Percentiles rank a stretch among this genome's conserved stretches.
Conservation (phyloP, 30 jellyfish, hydroid and myxozoan species). For the Aurelia sp. region DNA sequence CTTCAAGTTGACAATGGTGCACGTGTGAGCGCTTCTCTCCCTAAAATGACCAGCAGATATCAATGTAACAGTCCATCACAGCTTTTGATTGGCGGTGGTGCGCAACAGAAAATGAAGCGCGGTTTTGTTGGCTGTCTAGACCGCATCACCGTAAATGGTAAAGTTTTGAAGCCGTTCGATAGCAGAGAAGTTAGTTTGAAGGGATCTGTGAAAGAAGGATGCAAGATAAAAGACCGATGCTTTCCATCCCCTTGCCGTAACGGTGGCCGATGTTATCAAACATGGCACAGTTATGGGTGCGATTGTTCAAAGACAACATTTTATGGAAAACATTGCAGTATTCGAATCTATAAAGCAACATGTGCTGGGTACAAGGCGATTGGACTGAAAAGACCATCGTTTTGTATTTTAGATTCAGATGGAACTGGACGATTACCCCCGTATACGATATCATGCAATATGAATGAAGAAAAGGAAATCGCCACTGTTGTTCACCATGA, state of each 20-base stretch:
- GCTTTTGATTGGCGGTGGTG: slow-evolving; percentile 78
- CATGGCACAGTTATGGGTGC: slow-evolving; percentile 80
- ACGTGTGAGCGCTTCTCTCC: slow-evolving; percentile 63
- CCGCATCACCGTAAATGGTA: slow-evolving; percentile 42
- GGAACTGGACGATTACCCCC: slow-evolving; percentile 81
- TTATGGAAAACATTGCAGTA: slow-evolving; percentile 84
- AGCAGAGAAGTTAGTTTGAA: slow-evolving; percentile 28
- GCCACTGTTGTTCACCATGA: slow-evolving; percentile 79
- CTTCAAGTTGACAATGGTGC: slow-evolving; percentile 68
- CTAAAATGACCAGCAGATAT: slow-evolving; percentile 36
- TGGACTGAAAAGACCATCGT: slow-evolving; percentile 54
- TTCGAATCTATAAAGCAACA: slow-evolving; percentile 71
- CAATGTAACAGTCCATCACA: slow-evolving; percentile 69
- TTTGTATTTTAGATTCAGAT: slow-evolving; percentile 77
- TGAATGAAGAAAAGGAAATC: slow-evolving; percentile 11
- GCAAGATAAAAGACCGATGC: slow-evolving; percentile 77
- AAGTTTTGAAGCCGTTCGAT: slow-evolving; percentile 29
- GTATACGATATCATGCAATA: slow-evolving; percentile 70
- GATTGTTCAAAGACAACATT: slow-evolving; percentile 81
- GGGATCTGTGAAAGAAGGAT: slow-evolving; percentile 42
- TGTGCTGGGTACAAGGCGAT: slow-evolving; percentile 64
- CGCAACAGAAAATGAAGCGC: slow-evolving; percentile 38
- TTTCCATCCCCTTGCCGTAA: slow-evolving; percentile 91
- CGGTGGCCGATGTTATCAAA: slow-evolving; percentile 80
- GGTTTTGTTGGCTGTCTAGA: slow-evolving; percentile 90